phyloP scores from a whole-genome alignment of 2,888 invertebrate genomes.

The Marronus borbonicus region DNA sequence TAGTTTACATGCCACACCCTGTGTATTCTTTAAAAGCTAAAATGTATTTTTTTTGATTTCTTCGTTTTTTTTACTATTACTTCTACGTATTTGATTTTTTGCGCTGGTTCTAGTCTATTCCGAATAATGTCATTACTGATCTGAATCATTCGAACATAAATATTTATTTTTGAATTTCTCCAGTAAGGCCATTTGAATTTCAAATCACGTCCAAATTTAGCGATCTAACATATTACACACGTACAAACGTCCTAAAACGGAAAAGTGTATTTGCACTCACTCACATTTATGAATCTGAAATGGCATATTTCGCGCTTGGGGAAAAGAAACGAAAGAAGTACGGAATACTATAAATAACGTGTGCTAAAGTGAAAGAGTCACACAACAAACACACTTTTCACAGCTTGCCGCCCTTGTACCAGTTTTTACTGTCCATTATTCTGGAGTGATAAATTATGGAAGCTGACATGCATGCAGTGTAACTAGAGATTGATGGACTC shows the following conservation, averaged over 20 bases:
- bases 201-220: slow-evolving; percentile 3
- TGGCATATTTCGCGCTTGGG: slow-evolving; percentile 5
- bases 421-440: slow-evolving; percentile 42
- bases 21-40: too few relatives aligned
- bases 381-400: slow-evolving; percentile 33
- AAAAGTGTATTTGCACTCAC: slow-evolving; percentile 20
- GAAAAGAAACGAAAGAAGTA: neutral
- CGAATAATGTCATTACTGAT: neutral
- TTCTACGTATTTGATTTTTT: neutral
- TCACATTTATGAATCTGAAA: slow-evolving; percentile 22
- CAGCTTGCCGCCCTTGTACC: slow-evolving; percentile 21
- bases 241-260: slow-evolving; percentile 1
- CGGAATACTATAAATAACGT: slow-evolving; percentile 24
- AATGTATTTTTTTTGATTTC: too few relatives aligned
- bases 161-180: slow-evolving; percentile 23
- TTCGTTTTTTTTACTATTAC: too few relatives aligned
- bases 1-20: too few relatives aligned
- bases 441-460: slow-evolving; percentile 38
- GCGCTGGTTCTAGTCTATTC: neutral
- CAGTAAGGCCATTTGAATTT: neutral
- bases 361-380: slow-evolving; percentile 32
- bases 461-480: slow-evolving; percentile 38
- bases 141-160: neutral
- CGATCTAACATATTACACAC: slow-evolving; percentile 3
- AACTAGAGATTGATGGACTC: slow-evolving; percentile 45